Evolutionary conservation across 2,888 invertebrate genomes (phyloP).

Genomic region (Orthosia gracilis): DNA sequence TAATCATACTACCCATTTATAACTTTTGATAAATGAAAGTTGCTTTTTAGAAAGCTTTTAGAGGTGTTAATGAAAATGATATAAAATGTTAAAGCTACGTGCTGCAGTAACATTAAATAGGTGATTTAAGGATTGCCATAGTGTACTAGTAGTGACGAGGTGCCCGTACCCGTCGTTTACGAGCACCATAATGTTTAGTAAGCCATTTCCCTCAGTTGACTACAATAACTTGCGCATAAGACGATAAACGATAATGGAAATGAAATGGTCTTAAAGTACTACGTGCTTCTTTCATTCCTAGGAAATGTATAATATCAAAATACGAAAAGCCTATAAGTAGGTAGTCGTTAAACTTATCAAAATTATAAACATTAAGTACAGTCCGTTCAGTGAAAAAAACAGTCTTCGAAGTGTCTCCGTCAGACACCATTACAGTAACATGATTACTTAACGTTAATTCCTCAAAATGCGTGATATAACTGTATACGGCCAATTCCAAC

Average conservation of each 20-base stretch:
- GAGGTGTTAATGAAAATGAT: conserved; percentile 6
- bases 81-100: conserved; percentile 26
- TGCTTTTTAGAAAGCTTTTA: conserved; percentile 3
- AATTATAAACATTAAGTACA: not conserved
- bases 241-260: conserved; percentile 57
- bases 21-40: not conserved
- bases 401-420: not conserved
- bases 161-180: conserved; percentile 42
- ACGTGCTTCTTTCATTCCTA: conserved; percentile 14
- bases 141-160: conserved; percentile 32
- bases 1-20: not conserved
- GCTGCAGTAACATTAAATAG: conserved; percentile 16
- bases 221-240: conserved; percentile 49
- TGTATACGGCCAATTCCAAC: conserved; percentile 68
- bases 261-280: conserved; percentile 49
- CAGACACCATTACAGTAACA: conserved; percentile 23
- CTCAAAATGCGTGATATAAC: conserved; percentile 58
- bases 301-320: conserved; percentile 2
- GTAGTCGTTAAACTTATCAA: not conserved
- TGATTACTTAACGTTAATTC: conserved; percentile 54
- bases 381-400: not conserved
- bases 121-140: conserved; percentile 38
- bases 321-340: conserved; percentile 6
- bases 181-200: conserved; percentile 45
- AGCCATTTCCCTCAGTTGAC: conserved; percentile 44